Evolutionary conservation across 2,888 invertebrate genomes (phyloP).

Genomic region (Lithosia quadra): DNA sequence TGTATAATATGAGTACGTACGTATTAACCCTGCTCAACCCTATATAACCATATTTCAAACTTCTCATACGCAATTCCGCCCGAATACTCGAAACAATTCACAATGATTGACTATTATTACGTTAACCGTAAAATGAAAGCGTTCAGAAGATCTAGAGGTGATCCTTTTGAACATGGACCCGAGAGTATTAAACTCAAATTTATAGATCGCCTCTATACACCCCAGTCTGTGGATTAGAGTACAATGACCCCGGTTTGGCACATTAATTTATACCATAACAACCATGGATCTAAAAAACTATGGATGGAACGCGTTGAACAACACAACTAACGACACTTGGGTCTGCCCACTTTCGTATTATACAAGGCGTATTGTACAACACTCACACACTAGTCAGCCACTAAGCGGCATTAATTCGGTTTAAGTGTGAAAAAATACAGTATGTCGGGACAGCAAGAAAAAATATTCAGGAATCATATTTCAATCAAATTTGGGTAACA

Average conservation of each 20-base stretch:
- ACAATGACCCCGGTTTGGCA: slow-evolving; percentile 18
- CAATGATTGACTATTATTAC: slow-evolving; percentile 14
- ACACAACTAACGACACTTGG: no score
- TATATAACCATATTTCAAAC: not conserved
- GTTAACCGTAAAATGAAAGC: slow-evolving; percentile 5
- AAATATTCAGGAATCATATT: no score
- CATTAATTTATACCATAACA: slow-evolving; percentile 28
- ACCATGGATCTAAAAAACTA: no score
- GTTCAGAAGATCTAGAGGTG: slow-evolving; percentile 9
- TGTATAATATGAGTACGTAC: not conserved
- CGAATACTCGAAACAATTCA: slow-evolving; percentile 9
- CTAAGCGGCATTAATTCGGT: no score
- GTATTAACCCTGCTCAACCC: not conserved
- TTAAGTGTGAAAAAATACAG: no score
- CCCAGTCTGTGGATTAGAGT: slow-evolving; percentile 3
- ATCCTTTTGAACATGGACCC: slow-evolving; percentile 6
- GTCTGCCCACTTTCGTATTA: no score
- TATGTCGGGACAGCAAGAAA: no score
- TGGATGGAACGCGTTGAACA: no score
- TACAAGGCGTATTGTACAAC: no score
- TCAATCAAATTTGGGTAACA: no score
- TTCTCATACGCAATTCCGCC: not conserved
- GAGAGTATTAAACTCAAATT: slow-evolving; percentile 10
- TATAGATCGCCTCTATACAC: slow-evolving; percentile 21
- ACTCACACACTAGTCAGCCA: no score